Percentiles rank a stretch among this genome's conserved stretches.
Evolutionary conservation across 2,797 vertebrate species (phyloP).

Genomic region (Schizopygopsis pylzovi): DNA sequence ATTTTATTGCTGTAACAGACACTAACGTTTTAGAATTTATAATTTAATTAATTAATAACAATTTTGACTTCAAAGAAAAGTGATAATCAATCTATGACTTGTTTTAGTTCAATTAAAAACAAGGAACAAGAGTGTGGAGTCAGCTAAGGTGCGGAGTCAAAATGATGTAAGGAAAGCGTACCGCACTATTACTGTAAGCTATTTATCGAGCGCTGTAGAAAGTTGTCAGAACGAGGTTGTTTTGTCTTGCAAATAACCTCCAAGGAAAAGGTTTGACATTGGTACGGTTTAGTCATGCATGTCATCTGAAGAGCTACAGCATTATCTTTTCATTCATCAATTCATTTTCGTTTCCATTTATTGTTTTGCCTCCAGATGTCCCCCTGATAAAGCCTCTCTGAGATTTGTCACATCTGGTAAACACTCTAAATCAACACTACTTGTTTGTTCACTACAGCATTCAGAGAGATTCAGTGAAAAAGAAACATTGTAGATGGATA

Average conservation of each 20-base stretch:
- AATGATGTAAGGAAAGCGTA: not conserved
- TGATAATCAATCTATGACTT: not conserved
- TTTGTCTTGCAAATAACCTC: constrained; percentile 44
- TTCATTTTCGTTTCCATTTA: constrained; percentile 44
- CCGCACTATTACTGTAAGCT: not conserved
- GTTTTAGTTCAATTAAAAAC: not conserved
- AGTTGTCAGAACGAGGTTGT: constrained; percentile 26
- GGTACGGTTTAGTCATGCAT: constrained; percentile 31
- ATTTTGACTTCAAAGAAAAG: not conserved
- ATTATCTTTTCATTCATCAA: constrained; percentile 45
- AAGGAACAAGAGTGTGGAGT: not conserved
- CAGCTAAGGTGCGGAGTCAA: not conserved
- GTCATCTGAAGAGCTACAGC: constrained; percentile 27
- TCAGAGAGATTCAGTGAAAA: constrained; percentile 28
- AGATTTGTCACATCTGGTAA: constrained; percentile 59
- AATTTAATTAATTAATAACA: not conserved
- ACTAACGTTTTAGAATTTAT: not conserved
- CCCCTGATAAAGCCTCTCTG: constrained; percentile 44
- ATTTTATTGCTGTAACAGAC: not conserved
- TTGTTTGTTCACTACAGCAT: constrained; percentile 50
- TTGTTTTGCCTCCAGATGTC: constrained; percentile 42
- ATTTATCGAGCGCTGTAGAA: not conserved
- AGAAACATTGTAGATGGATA: constrained; percentile 48
- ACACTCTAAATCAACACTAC: constrained; percentile 52
- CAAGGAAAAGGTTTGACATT: constrained; percentile 10